Percentiles rank a stretch among this genome's conserved stretches.
Conservation (phyloP, 1,140 invertebrate species). For the Drosophila insularis region DNA sequence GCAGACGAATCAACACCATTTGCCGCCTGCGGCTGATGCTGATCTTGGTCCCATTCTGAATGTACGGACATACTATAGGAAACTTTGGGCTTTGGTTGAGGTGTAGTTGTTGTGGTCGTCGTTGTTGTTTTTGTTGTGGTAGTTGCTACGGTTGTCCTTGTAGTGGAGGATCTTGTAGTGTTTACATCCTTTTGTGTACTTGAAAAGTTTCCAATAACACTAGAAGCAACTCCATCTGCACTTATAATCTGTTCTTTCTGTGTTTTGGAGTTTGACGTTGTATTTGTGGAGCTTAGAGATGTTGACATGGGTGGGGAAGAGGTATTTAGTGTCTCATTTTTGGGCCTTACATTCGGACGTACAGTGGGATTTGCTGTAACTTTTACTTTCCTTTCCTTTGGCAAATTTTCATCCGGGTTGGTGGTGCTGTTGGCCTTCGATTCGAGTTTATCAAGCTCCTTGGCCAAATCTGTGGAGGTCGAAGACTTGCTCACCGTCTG, state of each 20-base stretch:
- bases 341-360: neutral
- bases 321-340: neutral
- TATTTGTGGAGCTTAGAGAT: neutral
- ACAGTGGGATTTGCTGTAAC: constrained; percentile 9
- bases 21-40: constrained; percentile 11
- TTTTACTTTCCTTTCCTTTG: constrained; percentile 21
- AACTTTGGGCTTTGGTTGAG: constrained; percentile 8
- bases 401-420: neutral
- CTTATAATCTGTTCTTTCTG: neutral
- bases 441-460: neutral
- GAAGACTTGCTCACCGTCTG: constrained; percentile 2
- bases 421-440: neutral
- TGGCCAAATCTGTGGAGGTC: neutral
- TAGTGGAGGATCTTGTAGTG: neutral
- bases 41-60: constrained; percentile 11
- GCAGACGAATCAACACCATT: constrained; percentile 16
- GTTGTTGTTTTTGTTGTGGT: neutral
- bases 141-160: neutral
- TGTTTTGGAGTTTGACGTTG: neutral
- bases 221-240: neutral
- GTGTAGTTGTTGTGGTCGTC: neutral
- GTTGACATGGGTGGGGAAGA: neutral
- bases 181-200: neutral
- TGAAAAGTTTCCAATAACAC: neutral
- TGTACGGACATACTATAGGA: neutral